Evolutionary conservation across 2,113 vertebrate species (phyloP).

Genomic region (Carassius gibelio): DNA sequence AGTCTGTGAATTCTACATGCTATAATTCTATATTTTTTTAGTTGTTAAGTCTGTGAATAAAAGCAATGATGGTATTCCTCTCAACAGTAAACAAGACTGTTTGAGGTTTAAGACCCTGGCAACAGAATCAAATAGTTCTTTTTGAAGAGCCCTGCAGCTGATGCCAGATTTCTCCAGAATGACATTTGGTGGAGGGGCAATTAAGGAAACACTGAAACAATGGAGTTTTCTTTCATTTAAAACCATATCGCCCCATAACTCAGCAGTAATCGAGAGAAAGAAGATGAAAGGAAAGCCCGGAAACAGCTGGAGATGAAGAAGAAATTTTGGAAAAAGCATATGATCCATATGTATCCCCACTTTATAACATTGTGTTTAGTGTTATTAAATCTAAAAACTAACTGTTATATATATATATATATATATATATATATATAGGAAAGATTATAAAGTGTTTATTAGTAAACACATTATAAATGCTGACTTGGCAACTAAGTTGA

Average conservation of each 20-base stretch:
- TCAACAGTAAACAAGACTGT: not conserved
- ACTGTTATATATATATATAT: not conserved
- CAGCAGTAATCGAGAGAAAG: not conserved
- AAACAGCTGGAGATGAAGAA: not conserved
- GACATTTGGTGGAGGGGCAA: not conserved
- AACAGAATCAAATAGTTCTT: constrained; percentile 5
- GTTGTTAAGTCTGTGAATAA: not conserved
- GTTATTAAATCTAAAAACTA: not conserved
- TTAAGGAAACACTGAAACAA: constrained; percentile 3
- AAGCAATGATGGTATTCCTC: not conserved
- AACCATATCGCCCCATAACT: not conserved
- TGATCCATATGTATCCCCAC: not conserved
- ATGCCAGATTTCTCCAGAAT: not conserved
- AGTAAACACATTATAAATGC: too few species aligned
- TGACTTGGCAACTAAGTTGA: too few species aligned
- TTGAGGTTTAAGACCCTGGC: constrained; percentile 17
- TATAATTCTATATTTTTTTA: too few species aligned
- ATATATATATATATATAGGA: too few species aligned
- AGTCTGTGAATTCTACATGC: not conserved
- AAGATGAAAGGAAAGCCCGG: not conserved
- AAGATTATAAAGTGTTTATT: too few species aligned
- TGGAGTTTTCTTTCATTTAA: constrained; percentile 4
- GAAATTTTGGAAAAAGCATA: not conserved
- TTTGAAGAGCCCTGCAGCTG: not conserved
- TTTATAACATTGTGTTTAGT: not conserved